Conservation (phyloP, 2,797 vertebrate species). For the Zalophus californianus region DNA sequence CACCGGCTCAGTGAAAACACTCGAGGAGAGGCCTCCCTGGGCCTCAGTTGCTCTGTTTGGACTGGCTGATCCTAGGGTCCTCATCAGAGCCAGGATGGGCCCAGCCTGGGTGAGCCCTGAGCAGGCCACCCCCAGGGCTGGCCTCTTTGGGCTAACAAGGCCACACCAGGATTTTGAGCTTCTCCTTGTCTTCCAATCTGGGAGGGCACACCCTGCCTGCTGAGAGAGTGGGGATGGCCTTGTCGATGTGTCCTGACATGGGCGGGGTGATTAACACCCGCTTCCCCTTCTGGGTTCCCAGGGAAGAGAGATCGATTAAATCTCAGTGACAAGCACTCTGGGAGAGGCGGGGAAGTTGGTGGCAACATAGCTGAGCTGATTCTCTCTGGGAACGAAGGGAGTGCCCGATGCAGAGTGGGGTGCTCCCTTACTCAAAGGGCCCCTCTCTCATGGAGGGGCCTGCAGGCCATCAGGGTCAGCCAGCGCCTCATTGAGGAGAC, state of each 20-base stretch:
- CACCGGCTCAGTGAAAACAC: accelerated
- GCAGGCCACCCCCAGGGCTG: too few relatives aligned
- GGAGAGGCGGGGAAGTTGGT: not conserved
- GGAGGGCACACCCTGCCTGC: not conserved
- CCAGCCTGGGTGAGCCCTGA: not conserved
- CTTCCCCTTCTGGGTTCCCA: slow-evolving; percentile 1
- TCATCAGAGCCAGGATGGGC: not conserved
- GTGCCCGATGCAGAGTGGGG: not conserved
- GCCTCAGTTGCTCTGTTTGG: not conserved
- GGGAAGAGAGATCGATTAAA: not conserved
- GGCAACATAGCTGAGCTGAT: not conserved
- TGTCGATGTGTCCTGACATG: accelerated
- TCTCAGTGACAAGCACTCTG: not conserved
- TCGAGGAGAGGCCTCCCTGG: accelerated
- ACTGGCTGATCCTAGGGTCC: not conserved
- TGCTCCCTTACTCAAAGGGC: accelerated
- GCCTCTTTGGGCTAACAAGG: not conserved
- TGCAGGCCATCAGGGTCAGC: accelerated
- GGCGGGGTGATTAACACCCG: accelerated
- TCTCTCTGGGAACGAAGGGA: not conserved
- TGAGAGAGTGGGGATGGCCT: accelerated
- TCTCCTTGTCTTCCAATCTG: accelerated
- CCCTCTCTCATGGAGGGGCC: accelerated
- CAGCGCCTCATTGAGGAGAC: accelerated
- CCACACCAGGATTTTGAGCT: not conserved